phyloP scores from a whole-genome alignment of 2,888 invertebrate genomes.

The Ramazzottius varieornatus region DNA sequence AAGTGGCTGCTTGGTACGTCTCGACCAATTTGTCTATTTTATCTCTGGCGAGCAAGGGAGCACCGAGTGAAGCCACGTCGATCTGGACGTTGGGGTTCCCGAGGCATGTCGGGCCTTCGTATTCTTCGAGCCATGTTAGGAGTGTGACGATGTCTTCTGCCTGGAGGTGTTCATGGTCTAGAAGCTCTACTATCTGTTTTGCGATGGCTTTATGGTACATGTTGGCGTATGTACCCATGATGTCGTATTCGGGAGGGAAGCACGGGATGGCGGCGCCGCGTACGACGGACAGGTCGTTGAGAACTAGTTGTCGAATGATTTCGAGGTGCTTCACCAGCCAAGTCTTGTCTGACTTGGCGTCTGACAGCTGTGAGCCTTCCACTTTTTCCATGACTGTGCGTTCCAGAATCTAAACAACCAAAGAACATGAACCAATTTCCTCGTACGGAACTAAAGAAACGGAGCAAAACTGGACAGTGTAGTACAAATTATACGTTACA shows the following conservation, averaged over 20 bases:
- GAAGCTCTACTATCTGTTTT: neutral
- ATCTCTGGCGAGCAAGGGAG: neutral
- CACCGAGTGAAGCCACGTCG: neutral
- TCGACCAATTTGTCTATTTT: neutral
- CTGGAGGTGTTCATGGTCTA: slow-evolving; percentile 54
- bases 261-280: slow-evolving; percentile 38
- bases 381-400: slow-evolving; percentile 35
- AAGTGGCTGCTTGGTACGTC: neutral
- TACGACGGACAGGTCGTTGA: slow-evolving; percentile 15
- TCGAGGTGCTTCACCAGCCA: slow-evolving; percentile 88
- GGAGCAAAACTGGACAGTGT: too few relatives aligned
- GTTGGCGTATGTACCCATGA: slow-evolving; percentile 59
- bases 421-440: too few relatives aligned
- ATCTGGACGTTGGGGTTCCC: neutral
- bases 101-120: slow-evolving; percentile 21
- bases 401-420: neutral
- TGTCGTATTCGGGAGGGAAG: slow-evolving; percentile 80
- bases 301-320: slow-evolving; percentile 15
- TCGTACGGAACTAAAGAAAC: too few relatives aligned
- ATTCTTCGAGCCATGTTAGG: slow-evolving; percentile 75
- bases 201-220: slow-evolving; percentile 46
- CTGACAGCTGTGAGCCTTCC: slow-evolving; percentile 81
- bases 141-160: slow-evolving; percentile 89
- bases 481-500: too few relatives aligned
- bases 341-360: slow-evolving; percentile 61